Evolutionary conservation across 2,113 vertebrate genomes (phyloP).

Genomic region (Rhegmatorhina hoffmannsi): DNA sequence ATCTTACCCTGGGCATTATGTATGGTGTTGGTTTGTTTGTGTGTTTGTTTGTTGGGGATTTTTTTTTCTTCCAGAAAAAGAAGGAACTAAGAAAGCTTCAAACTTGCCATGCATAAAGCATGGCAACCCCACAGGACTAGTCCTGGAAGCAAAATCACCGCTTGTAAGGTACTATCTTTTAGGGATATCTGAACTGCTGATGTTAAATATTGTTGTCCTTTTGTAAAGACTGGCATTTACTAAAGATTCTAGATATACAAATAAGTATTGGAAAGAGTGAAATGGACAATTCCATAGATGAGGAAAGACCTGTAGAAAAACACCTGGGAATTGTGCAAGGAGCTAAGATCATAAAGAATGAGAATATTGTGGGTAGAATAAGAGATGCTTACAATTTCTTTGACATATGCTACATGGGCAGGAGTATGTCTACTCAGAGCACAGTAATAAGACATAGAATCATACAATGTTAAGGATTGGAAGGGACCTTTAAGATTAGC

Average conservation of each 20-base stretch:
- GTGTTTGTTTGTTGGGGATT: neutral
- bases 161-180: neutral
- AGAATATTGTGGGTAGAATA: neutral
- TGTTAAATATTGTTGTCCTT: neutral
- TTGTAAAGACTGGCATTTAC: neutral
- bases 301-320: neutral
- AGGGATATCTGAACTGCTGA: neutral
- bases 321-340: neutral
- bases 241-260: neutral
- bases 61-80: neutral
- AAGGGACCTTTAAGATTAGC: neutral
- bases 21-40: neutral
- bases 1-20: neutral
- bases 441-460: neutral
- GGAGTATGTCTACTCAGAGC: accelerated
- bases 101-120: neutral
- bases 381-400: neutral
- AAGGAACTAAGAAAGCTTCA: neutral
- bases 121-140: neutral
- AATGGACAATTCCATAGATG: neutral
- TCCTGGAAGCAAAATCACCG: neutral
- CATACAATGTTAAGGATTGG: no score
- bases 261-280: neutral
- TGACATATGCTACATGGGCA: accelerated
- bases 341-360: neutral